Conservation (phyloP, 2,888 invertebrate genomes). For the Caenorhabditis auriculariae region DNA sequence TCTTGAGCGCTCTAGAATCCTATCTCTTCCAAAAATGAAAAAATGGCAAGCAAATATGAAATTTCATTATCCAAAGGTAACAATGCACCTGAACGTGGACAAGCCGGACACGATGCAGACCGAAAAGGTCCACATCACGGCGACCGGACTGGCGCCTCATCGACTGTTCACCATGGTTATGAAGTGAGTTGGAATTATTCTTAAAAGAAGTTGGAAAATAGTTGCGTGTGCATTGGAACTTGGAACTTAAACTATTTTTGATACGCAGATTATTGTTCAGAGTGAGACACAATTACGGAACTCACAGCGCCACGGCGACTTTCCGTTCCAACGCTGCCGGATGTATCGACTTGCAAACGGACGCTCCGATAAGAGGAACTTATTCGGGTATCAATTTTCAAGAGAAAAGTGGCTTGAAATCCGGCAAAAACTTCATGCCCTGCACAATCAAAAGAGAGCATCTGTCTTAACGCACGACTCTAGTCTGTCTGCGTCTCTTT, state of each 20-base stretch:
- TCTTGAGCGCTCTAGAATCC: too few relatives aligned
- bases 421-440: too few relatives aligned
- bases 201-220: neutral
- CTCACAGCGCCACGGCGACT: constrained; percentile 27
- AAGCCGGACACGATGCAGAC: constrained; percentile 39
- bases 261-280: constrained; percentile 9
- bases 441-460: too few relatives aligned
- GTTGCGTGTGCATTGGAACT: too few relatives aligned
- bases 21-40: too few relatives aligned
- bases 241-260: too few relatives aligned
- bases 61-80: too few relatives aligned
- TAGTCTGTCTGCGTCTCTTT: too few relatives aligned
- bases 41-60: too few relatives aligned
- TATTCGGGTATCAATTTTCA: constrained; percentile 17
- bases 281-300: constrained; percentile 31
- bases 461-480: too few relatives aligned
- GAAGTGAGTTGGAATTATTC: constrained; percentile 8
- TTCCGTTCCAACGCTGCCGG: constrained; percentile 27
- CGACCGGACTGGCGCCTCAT: constrained; percentile 12
- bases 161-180: constrained; percentile 20
- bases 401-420: too few relatives aligned
- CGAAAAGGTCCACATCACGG: constrained; percentile 26
- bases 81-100: constrained; percentile 22
- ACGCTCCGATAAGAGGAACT: constrained; percentile 26
- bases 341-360: constrained; percentile 16